Conservation (phyloP, 2,888 invertebrate species). For the Hydrotaea diabolus region DNA sequence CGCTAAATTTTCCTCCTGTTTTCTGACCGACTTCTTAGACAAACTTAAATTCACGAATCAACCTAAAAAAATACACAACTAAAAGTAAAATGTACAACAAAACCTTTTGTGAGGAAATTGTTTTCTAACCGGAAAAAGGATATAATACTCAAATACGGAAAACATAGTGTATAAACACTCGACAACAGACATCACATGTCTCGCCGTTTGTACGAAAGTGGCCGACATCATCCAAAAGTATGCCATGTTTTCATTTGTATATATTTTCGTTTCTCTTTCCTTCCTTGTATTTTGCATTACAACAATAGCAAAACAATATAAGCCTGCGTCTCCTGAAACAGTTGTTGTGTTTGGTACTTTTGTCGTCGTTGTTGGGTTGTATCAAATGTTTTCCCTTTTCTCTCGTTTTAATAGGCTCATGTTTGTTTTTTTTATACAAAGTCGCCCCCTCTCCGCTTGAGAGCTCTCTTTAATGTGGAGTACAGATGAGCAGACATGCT, state of each 20-base stretch:
- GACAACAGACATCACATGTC: neutral
- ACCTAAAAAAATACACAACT: too few relatives aligned
- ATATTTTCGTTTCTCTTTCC: neutral
- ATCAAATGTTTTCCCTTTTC: constrained; percentile 4
- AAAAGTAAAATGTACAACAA: too few relatives aligned
- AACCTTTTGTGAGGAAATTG: too few relatives aligned
- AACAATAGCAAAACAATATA: constrained; percentile 7
- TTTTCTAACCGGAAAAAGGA: too few relatives aligned
- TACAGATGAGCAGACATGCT: too few relatives aligned
- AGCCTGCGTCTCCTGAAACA: neutral
- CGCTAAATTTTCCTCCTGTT: too few relatives aligned
- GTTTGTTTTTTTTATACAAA: neutral
- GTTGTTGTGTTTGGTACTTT: neutral
- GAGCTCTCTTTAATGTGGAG: too few relatives aligned
- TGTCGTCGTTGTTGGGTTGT: neutral
- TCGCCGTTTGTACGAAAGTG: neutral
- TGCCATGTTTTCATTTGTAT: neutral
- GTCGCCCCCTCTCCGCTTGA: too few relatives aligned
- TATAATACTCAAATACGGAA: too few relatives aligned
- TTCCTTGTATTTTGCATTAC: neutral
- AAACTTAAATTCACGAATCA: too few relatives aligned
- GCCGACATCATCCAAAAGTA: neutral
- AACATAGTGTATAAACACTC: neutral
- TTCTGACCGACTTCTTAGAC: too few relatives aligned
- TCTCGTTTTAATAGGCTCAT: constrained; percentile 1